Evolutionary conservation across 2,113 vertebrate genomes (phyloP).

Genomic region (Empidonax traillii): DNA sequence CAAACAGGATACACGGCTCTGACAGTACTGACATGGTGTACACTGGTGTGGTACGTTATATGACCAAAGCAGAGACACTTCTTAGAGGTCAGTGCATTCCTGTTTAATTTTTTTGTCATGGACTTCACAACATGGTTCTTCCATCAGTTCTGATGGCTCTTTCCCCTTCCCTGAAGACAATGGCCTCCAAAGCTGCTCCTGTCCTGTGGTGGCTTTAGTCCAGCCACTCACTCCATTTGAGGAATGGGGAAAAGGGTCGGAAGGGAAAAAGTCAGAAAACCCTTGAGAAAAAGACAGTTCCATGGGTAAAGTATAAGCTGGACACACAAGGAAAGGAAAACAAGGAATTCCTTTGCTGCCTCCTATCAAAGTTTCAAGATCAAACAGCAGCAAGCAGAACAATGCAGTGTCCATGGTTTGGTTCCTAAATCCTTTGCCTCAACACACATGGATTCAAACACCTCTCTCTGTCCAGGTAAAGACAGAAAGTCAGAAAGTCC

Average conservation of each 20-base stretch:
- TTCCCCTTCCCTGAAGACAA: neutral
- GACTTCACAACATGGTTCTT: neutral
- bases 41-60: neutral
- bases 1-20: neutral
- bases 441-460: neutral
- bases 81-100: neutral
- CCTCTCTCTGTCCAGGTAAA: neutral
- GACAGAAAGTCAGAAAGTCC: neutral
- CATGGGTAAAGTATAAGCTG: neutral
- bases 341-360: neutral
- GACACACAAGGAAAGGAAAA: neutral
- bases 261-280: neutral
- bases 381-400: neutral
- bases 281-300: neutral
- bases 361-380: neutral
- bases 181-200: neutral
- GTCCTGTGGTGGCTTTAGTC: neutral
- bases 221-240: accelerated
- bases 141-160: neutral
- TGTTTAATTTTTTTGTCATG: neutral
- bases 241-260: neutral
- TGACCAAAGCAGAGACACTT: neutral
- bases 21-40: neutral
- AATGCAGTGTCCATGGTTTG: neutral
- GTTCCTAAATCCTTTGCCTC: neutral